Evolutionary conservation across 2,113 vertebrate species (phyloP).

Genomic region (Varanus salvator): DNA sequence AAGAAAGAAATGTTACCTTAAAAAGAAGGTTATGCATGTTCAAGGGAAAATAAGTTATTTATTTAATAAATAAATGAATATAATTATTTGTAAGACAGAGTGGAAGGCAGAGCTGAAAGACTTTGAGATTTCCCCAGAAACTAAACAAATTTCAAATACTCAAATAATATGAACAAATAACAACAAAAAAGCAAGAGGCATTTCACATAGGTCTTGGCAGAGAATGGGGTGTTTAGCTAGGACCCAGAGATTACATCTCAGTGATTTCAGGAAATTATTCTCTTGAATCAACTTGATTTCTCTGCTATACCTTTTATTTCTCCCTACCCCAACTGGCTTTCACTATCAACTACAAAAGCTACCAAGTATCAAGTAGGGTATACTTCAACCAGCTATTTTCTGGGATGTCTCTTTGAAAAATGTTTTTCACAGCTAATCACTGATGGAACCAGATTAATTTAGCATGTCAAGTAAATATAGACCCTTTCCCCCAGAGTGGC

Average conservation of each 20-base stretch:
- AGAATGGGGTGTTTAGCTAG: neutral
- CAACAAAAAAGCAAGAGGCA: neutral
- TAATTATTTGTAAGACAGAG: neutral
- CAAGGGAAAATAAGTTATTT: neutral
- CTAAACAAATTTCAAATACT: neutral
- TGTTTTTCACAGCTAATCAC: neutral
- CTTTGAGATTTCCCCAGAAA: too few species aligned
- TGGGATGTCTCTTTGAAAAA: neutral
- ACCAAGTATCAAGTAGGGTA: too few species aligned
- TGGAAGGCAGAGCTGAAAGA: neutral
- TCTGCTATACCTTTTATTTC: neutral
- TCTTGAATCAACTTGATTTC: neutral
- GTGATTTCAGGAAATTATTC: neutral
- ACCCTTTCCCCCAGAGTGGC: too few species aligned
- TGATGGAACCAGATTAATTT: neutral
- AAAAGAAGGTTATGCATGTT: neutral
- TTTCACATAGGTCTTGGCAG: neutral
- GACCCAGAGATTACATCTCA: neutral
- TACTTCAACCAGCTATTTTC: neutral
- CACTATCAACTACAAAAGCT: neutral
- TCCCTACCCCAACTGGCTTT: neutral
- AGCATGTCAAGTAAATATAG: neutral
- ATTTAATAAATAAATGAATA: neutral
- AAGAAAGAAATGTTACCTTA: constrained; percentile 4
- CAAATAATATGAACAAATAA: neutral